Evolutionary conservation across 2,113 vertebrate genomes (phyloP).

Genomic region (Anolis carolinensis): DNA sequence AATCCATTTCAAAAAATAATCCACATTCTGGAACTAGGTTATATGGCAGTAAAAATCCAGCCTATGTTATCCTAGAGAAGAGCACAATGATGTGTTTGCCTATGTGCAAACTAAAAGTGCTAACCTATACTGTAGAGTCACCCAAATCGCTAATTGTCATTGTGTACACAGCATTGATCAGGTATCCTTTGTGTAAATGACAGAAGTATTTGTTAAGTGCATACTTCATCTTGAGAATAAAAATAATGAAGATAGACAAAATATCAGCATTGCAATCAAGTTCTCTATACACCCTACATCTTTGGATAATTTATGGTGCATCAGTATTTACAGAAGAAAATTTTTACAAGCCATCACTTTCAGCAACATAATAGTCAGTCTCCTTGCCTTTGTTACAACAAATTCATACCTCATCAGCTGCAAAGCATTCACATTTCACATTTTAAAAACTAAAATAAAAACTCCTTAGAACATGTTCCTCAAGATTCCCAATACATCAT

Average conservation of each 20-base stretch:
- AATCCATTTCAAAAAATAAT: no score
- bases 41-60: no score
- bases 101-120: no score
- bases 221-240: not conserved
- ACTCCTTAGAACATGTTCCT: not conserved
- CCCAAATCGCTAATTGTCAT: no score
- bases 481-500: slow-evolving; percentile 30
- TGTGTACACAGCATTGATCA: not conserved
- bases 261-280: not conserved
- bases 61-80: no score
- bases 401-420: not conserved
- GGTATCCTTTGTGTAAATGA: not conserved
- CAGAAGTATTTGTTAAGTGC: not conserved
- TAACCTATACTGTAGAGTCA: no score
- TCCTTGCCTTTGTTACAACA: not conserved
- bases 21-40: no score
- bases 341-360: not conserved
- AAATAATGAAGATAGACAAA: not conserved
- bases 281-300: not conserved
- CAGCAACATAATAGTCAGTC: not conserved
- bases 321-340: not conserved
- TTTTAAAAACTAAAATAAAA: slow-evolving; percentile 29
- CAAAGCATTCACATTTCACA: slow-evolving; percentile 18
- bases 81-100: no score
- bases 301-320: not conserved